Evolutionary conservation across 2,888 invertebrate species (phyloP).

Genomic region (Hirtodrosophila trivittata): DNA sequence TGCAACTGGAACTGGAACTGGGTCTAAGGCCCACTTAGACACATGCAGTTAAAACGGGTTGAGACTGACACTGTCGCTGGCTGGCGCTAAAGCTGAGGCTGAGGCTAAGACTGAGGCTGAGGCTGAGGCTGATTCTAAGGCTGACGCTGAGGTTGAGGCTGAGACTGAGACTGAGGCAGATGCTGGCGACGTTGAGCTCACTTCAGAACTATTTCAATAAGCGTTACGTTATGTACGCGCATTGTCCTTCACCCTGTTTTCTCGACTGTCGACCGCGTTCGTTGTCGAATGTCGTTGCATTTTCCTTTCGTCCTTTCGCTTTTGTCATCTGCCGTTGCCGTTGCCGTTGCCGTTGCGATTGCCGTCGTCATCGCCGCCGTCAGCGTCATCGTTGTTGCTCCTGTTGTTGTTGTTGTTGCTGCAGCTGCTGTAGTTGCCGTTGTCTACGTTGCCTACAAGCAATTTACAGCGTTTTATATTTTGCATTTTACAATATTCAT

Average conservation of each 20-base stretch:
- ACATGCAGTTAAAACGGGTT: slow-evolving; percentile 8
- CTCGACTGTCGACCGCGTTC: slow-evolving; percentile 16
- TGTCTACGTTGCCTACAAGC: slow-evolving; percentile 50
- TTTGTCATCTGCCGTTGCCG: slow-evolving; percentile 40
- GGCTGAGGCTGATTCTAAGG: background rate
- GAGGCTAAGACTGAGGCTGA: background rate
- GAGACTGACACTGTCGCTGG: background rate
- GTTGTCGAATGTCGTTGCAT: slow-evolving; percentile 47
- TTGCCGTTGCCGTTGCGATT: slow-evolving; percentile 3
- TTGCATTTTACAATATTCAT: slow-evolving; percentile 56
- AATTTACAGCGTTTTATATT: slow-evolving; percentile 71
- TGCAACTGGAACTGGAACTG: slow-evolving; percentile 13
- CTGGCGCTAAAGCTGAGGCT: background rate
- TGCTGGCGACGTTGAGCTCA: slow-evolving; percentile 67
- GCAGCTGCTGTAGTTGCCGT: slow-evolving; percentile 4
- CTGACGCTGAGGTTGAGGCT: slow-evolving; percentile 1
- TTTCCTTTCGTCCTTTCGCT: slow-evolving; percentile 33
- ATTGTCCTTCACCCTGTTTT: slow-evolving; percentile 76
- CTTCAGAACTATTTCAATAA: slow-evolving; percentile 79
- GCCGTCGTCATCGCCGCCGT: slow-evolving; percentile 15
- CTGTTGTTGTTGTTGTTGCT: slow-evolving; percentile 7
- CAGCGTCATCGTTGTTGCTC: slow-evolving; percentile 17
- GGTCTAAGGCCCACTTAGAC: slow-evolving; percentile 32
- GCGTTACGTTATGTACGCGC: slow-evolving; percentile 74
- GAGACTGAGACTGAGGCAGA: slow-evolving; percentile 25